These are phyloP conservation scores for Argyresthia goedartella DNA, from an alignment of 2,888 invertebrate species.

Conservation along the genomic window DNA sequence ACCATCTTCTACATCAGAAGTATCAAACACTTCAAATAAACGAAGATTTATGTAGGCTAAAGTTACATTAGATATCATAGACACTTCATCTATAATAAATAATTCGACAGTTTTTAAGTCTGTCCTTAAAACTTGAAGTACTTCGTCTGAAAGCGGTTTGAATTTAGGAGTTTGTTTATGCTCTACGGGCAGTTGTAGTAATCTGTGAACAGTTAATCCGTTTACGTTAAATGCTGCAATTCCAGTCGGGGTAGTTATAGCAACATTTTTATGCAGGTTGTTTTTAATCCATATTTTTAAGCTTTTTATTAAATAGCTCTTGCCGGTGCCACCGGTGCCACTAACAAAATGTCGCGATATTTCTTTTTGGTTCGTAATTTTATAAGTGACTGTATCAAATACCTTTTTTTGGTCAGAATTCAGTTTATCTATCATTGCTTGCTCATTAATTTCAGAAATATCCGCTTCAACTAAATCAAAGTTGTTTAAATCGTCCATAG, in stretches of 20 bases:
- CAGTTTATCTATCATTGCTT: conserved; percentile 16
- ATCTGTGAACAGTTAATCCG: conserved; percentile 24
- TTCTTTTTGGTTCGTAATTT: conserved; percentile 8
- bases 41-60: conserved; percentile 15
- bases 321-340: conserved; percentile 24
- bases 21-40: conserved; percentile 22
- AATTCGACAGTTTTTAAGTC: conserved; percentile 19
- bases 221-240: conserved; percentile 30
- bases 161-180: conserved; percentile 23
- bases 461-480: conserved; percentile 11
- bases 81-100: conserved; percentile 23
- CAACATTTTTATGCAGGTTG: conserved; percentile 18
- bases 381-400: conserved; percentile 16
- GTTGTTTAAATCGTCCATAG: conserved; percentile 15
- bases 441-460: conserved; percentile 7
- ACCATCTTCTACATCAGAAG: conserved; percentile 18
- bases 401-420: conserved; percentile 21
- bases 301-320: conserved; percentile 22
- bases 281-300: conserved; percentile 19
- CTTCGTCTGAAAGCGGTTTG: conserved; percentile 18
- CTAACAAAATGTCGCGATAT: conserved; percentile 12
- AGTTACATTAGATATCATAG: conserved; percentile 16
- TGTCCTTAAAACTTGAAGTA: conserved; percentile 15
- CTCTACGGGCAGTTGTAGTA: conserved; percentile 24
- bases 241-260: conserved; percentile 23